Conservation (phyloP, 53 echinoderm and acorn worm genomes). For the Mesocentrotus franciscanus region DNA sequence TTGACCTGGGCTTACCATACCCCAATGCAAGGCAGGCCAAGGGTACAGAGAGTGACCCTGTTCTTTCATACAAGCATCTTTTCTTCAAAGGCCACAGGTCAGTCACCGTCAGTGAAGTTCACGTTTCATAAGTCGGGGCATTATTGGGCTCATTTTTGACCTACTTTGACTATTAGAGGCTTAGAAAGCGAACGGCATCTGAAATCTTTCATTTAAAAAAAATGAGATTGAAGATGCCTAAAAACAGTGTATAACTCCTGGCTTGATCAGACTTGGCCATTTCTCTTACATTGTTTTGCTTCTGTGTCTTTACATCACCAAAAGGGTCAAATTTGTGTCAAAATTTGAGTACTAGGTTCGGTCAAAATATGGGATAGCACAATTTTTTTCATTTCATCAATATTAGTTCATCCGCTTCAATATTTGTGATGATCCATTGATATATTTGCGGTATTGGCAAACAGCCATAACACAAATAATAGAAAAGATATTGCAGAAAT, state of each 20-base stretch:
- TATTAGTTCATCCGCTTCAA: background rate
- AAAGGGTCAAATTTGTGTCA: too few species aligned
- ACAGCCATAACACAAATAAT: background rate
- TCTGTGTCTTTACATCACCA: too few species aligned
- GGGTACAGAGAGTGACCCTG: conserved; percentile 28
- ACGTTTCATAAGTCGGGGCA: background rate
- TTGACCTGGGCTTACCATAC: conserved; percentile 10
- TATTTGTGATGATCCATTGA: background rate
- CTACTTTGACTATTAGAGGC: background rate
- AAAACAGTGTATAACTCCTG: too few species aligned
- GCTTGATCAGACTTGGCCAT: too few species aligned
- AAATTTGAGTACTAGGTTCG: too few species aligned
- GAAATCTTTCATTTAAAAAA: too few species aligned
- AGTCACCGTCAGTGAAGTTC: conserved; percentile 30
- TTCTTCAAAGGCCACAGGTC: conserved; percentile 3
- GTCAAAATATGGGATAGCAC: too few species aligned
- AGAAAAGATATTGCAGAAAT: background rate
- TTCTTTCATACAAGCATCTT: conserved; percentile 19
- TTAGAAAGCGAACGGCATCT: background rate
- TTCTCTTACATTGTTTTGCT: too few species aligned
- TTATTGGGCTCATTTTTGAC: background rate
- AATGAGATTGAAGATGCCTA: too few species aligned
- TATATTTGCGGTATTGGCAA: background rate
- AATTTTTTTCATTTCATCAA: too few species aligned
- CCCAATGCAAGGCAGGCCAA: conserved; percentile 16